These are phyloP conservation scores for Crypturellus undulatus DNA, from an alignment of 2,113 vertebrate species.

Conservation along the genomic window DNA sequence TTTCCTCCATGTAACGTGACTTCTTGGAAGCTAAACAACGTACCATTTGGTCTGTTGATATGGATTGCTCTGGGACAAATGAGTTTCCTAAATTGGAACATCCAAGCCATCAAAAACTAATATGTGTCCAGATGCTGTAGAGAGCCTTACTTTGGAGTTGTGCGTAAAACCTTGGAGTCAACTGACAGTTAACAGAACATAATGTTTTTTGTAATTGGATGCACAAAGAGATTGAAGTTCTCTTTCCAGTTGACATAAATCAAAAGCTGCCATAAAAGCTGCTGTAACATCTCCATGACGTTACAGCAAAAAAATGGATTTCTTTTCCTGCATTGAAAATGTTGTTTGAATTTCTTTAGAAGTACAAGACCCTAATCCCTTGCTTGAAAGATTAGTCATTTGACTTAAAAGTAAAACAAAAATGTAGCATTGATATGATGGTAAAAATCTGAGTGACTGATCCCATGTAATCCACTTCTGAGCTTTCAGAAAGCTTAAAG, in stretches of 20 bases:
- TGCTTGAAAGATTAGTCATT: not conserved
- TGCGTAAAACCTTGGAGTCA: conserved; percentile 35
- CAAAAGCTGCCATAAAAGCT: not conserved
- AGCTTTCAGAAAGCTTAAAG: conserved; percentile 52
- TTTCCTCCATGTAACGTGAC: conserved; percentile 85
- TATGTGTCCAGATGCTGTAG: conserved; percentile 59
- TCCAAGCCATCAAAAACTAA: conserved; percentile 69
- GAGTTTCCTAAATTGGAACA: conserved; percentile 45
- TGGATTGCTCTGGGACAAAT: conserved; percentile 54
- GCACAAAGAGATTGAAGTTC: conserved; percentile 56
- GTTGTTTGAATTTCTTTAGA: conserved; percentile 32
- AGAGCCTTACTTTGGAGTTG: conserved; percentile 55
- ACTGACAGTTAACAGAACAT: conserved; percentile 37
- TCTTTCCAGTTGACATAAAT: not conserved
- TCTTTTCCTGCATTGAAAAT: conserved; percentile 36
- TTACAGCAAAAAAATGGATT: conserved; percentile 40
- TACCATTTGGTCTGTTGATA: conserved; percentile 23
- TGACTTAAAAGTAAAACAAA: conserved; percentile 24
- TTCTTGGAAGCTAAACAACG: not conserved
- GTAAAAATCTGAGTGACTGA: conserved; percentile 10
- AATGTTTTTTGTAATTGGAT: conserved; percentile 27
- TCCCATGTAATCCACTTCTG: conserved; percentile 47
- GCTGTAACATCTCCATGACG: not conserved
- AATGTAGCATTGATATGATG: conserved; percentile 2
- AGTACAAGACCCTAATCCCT: not conserved